A percentile compares a stretch with the other conserved stretches of the same genome.
phyloP scores from a whole-genome alignment of 2,888 invertebrate genomes.

The Blastobasis lacticolella region DNA sequence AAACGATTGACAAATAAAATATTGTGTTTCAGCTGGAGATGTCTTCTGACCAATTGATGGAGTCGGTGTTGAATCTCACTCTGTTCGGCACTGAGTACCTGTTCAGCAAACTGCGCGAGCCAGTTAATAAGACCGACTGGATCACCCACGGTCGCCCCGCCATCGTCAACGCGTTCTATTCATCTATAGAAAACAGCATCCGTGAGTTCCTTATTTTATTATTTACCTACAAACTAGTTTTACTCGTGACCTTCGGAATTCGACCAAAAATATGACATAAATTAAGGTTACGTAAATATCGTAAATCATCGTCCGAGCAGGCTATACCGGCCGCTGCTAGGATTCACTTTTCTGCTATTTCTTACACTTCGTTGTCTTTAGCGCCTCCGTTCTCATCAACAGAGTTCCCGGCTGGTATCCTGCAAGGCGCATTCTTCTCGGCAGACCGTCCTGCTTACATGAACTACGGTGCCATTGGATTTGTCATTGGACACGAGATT shows the following conservation, averaged over 20 bases:
- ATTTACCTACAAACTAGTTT: too few relatives aligned
- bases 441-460: conserved; percentile 91
- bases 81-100: conserved; percentile 87
- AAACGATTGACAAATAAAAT: too few relatives aligned
- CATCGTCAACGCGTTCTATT: conserved; percentile 90
- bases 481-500: conserved; percentile 94
- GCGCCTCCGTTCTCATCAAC: conserved; percentile 14
- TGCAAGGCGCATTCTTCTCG: conserved; percentile 93
- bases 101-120: conserved; percentile 83
- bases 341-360: too few relatives aligned
- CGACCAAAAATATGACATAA: too few relatives aligned
- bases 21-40: conserved; percentile 76
- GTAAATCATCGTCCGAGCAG: too few relatives aligned
- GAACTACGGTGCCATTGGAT: conserved; percentile 94
- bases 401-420: conserved; percentile 96
- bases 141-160: conserved; percentile 88
- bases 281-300: too few relatives aligned
- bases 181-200: conserved; percentile 89
- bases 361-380: too few relatives aligned
- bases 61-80: conserved; percentile 84
- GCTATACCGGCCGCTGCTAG: too few relatives aligned
- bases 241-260: too few relatives aligned
- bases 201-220: conserved; percentile 75
- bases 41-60: conserved; percentile 80
- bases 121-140: conserved; percentile 91